Evolutionary conservation across 2,113 vertebrate species (phyloP).

Genomic region (Cinclus cinclus): DNA sequence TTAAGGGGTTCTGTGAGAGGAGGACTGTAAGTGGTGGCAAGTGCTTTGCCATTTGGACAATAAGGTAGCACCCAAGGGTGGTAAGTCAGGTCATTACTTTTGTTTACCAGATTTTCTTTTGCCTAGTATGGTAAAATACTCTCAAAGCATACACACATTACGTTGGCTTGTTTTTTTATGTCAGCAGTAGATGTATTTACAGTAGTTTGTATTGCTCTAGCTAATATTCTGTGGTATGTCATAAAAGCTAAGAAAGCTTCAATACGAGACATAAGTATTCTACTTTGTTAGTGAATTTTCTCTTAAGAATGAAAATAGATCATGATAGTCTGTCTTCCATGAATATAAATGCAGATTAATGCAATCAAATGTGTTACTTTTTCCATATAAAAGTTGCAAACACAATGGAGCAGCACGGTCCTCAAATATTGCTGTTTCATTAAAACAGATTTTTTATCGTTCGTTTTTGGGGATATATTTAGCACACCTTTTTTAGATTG

Average conservation of each 20-base stretch:
- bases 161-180: not conserved
- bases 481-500: not conserved
- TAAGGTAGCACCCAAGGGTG: not conserved
- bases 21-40: not conserved
- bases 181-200: not conserved
- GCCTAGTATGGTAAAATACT: not conserved
- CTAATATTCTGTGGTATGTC: not conserved
- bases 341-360: slow-evolving; percentile 46
- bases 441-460: not conserved
- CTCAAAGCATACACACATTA: not conserved
- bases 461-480: not conserved
- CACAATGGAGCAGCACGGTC: not conserved
- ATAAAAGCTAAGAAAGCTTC: not conserved
- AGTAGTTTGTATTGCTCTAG: not conserved
- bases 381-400: not conserved
- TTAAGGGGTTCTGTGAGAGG: not conserved
- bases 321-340: not conserved
- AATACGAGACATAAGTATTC: not conserved
- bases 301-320: slow-evolving; percentile 25
- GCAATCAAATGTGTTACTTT: slow-evolving; percentile 1
- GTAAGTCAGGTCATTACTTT: not conserved
- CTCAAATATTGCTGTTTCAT: not conserved
- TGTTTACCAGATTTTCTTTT: not conserved
- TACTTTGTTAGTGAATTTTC: not conserved
- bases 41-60: not conserved